A percentile compares a stretch with the other conserved stretches of the same genome.
phyloP scores from a whole-genome alignment of 2,888 invertebrate species.

The Stenoptilia bipunctidactyla region DNA sequence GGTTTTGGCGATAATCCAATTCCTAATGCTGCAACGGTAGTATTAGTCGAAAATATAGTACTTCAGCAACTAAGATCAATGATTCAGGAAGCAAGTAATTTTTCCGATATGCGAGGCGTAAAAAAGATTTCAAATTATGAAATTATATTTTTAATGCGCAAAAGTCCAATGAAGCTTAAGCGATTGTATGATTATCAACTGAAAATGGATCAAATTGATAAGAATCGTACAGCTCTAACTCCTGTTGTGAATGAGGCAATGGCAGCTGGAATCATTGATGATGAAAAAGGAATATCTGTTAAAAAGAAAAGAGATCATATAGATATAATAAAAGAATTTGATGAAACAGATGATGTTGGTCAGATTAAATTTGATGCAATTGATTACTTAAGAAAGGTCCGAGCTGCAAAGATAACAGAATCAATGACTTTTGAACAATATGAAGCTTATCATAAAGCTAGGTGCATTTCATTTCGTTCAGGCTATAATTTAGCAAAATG shows the following conservation, averaged over 20 bases:
- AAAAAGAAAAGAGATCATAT: slow-evolving; percentile 56
- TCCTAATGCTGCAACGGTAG: slow-evolving; percentile 85
- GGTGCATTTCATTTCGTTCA: slow-evolving; percentile 78
- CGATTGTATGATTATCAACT: slow-evolving; percentile 81
- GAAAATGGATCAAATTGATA: slow-evolving; percentile 64
- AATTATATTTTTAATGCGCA: slow-evolving; percentile 86
- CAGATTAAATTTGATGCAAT: slow-evolving; percentile 67
- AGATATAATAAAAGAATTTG: slow-evolving; percentile 63
- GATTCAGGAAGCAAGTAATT: slow-evolving; percentile 80
- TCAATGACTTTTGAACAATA: slow-evolving; percentile 74
- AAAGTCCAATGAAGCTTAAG: slow-evolving; percentile 82
- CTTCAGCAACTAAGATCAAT: slow-evolving; percentile 84
- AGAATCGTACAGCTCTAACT: slow-evolving; percentile 28
- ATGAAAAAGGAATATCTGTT: slow-evolving; percentile 62
- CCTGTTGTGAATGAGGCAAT: slow-evolving; percentile 29
- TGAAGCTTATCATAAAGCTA: slow-evolving; percentile 82
- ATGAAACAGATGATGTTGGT: slow-evolving; percentile 69
- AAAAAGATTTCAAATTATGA: slow-evolving; percentile 73
- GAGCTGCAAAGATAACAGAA: slow-evolving; percentile 70
- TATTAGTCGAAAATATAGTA: slow-evolving; percentile 86
- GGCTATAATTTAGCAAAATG: slow-evolving; percentile 64
- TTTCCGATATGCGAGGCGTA: slow-evolving; percentile 74
- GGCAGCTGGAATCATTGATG: slow-evolving; percentile 48
- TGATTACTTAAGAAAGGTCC: slow-evolving; percentile 69
- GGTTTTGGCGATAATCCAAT: slow-evolving; percentile 92